These are phyloP conservation scores for Porites australiensis DNA, from an alignment of 64 coral and sea anemone genomes.

Conservation along the genomic window DNA sequence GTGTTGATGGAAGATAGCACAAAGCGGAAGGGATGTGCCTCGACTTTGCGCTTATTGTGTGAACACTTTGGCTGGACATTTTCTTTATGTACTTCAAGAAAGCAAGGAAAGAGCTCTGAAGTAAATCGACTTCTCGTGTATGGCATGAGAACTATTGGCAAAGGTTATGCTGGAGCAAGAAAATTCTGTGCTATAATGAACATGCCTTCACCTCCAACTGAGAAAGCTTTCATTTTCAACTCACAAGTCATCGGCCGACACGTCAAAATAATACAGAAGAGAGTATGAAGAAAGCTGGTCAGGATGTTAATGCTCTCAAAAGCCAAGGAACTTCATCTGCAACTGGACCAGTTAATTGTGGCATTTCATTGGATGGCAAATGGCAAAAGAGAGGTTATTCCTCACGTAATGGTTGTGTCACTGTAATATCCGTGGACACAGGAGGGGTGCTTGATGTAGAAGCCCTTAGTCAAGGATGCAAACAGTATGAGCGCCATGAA, in stretches of 20 bases:
- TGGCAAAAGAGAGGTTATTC: constrained; percentile 46
- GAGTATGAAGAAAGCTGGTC: constrained; percentile 5
- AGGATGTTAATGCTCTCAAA: neutral
- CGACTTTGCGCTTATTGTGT: constrained; percentile 19
- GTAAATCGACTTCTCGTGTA: constrained; percentile 52
- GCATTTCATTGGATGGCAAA: constrained; percentile 32
- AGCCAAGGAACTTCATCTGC: neutral
- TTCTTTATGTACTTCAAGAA: constrained; percentile 20
- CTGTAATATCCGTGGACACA: neutral
- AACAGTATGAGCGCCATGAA: neutral
- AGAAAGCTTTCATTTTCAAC: neutral
- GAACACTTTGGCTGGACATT: constrained; percentile 39
- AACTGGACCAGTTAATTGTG: constrained; percentile 7
- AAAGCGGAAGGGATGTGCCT: constrained; percentile 16
- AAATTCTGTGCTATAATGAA: constrained; percentile 65
- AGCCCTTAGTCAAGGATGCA: neutral
- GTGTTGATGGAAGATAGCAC: constrained; percentile 11
- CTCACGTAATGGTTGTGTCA: neutral
- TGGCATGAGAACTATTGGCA: constrained; percentile 50
- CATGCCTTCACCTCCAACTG: constrained; percentile 54
- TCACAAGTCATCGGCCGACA: neutral
- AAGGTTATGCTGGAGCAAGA: constrained; percentile 54
- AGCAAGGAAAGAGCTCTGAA: constrained; percentile 20
- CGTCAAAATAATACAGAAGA: constrained; percentile 10
- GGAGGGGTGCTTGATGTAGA: constrained; percentile 18